Base-by-base conservation (phyloP, 2,888 invertebrate species). In the Drosophila barbarae region DNA sequence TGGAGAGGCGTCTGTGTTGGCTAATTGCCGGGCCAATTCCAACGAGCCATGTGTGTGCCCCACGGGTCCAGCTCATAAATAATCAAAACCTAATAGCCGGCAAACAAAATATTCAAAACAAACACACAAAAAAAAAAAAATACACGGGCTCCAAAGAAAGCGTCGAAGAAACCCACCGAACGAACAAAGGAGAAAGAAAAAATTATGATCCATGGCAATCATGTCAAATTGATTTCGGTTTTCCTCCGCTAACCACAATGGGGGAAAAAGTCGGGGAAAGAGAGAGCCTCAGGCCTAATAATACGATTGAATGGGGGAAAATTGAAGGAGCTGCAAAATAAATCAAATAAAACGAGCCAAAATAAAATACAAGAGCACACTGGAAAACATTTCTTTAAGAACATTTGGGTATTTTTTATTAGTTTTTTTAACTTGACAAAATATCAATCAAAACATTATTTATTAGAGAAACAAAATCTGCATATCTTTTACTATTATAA, bases 281-380 rank as follows among this genome's bases (percentile, higher is more conserved):
- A 60, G 36, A 63, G 36, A 63, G 63, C 63, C 63, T 10, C 26
- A n/a, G 38, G 59, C 59, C 59, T 60, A 58, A 57, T 59, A 46
- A 59, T 59, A 59, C 38, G 32, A 57, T 57, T 46, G 66, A 57
- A 47, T 42, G 55, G 47, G 41, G 41, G 49, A 71, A 72, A 77
- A 80, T 68, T 82, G 76, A 77, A 84, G 79, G 75, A 82, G 84
- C 82, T 82, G 79, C 76, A 74, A 74, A 84, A 82, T 84, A 82
- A 82, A 84, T 82, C 84, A 82, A 82, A 77, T 79, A 84, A 81
- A 84, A 63, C 63, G 51, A 84, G 74, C 34, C 59, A 49, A 63
- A 44, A 44, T 57, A 61, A 38, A 46, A 13, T 32, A 21, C 15
- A 36, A 55, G 54, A 44, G 44, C 15, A 30, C 57, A 53, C 7